Conservation (phyloP, 2,113 vertebrate species). For the Notothenia coriiceps region DNA sequence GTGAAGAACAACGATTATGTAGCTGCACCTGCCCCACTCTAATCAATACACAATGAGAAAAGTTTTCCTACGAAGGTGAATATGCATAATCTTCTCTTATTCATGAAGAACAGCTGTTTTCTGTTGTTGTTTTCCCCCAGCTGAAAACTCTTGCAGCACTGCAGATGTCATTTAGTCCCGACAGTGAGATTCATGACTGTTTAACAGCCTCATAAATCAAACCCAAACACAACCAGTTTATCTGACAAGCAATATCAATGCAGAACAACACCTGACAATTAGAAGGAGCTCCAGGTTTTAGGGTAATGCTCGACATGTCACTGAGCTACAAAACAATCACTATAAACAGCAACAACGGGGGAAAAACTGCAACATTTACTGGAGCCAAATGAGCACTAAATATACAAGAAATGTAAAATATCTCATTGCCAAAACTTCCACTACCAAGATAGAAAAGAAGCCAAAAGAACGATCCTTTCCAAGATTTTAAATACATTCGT, state of each 20-base stretch:
- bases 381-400: not conserved
- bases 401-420: not conserved
- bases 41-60: slow-evolving; percentile 35
- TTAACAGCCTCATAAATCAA: slow-evolving; percentile 61
- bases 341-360: slow-evolving; percentile 4
- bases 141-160: slow-evolving; percentile 30
- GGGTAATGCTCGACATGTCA: not conserved
- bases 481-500: not conserved
- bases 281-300: slow-evolving; percentile 30
- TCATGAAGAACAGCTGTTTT: slow-evolving; percentile 42
- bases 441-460: not conserved
- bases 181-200: slow-evolving; percentile 35
- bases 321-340: slow-evolving; percentile 9
- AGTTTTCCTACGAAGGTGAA: not conserved
- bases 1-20: slow-evolving; percentile 1
- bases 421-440: not conserved
- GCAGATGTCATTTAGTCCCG: slow-evolving; percentile 55
- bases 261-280: slow-evolving; percentile 27
- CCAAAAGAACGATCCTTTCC: not conserved
- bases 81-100: slow-evolving; percentile 19
- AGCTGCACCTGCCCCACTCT: slow-evolving; percentile 25
- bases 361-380: slow-evolving; percentile 2
- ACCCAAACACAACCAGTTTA: slow-evolving; percentile 32
- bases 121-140: slow-evolving; percentile 48
- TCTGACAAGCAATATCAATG: slow-evolving; percentile 40